Base-by-base conservation (phyloP, 2,113 vertebrate species). In the Corapipo altera region DNA sequence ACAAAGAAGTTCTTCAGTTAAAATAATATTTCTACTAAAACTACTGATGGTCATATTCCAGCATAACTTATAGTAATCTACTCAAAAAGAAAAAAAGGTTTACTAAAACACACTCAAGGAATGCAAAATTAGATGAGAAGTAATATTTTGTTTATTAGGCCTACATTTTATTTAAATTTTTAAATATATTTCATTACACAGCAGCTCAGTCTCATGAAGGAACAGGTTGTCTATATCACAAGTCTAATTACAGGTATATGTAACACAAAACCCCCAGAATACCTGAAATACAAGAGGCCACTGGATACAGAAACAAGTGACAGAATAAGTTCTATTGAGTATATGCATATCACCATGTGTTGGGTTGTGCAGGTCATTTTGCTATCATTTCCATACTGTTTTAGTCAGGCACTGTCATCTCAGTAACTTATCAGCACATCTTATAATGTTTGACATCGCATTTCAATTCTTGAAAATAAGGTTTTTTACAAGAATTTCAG, bases 51-150 rank as follows among this genome's bases (percentile, higher is more conserved):
- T 52, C 57, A 58, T 33, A 93, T 48, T 26, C 35, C 66, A 75
- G 52, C 13, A 14, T 46, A 91, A 93, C 66, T 92, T 83, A 82
- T 9, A 91, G 49, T 26, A 48, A 41, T 48, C 87, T 77, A 66
- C 8, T 28, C 54, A 79, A 83, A 91, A 91, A 23, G 18, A 93
- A 79, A 79, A 85, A 69, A 23, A 2, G 3, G 3, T 28, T 62
- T 80, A 94, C 44, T 65, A 79, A 91, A 95, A 77, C 32, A 93
- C 18, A 74, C 27, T 48, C 35, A 73, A 77, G 43, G 46, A 84
- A 74, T 55, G 33, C 20, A 93, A 93, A 92, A 95, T 73, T 64
- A 85, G 58, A 89, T 78, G 33, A 85, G 73, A 94, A 94, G 33
- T 44, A 73, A 18, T 75, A 59, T 69, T 91, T 94, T 65, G 59